A percentile compares a stretch with the other conserved stretches of the same genome.
Conservation (phyloP, 64 coral and sea anemone genomes). For the Montipora cactus region DNA sequence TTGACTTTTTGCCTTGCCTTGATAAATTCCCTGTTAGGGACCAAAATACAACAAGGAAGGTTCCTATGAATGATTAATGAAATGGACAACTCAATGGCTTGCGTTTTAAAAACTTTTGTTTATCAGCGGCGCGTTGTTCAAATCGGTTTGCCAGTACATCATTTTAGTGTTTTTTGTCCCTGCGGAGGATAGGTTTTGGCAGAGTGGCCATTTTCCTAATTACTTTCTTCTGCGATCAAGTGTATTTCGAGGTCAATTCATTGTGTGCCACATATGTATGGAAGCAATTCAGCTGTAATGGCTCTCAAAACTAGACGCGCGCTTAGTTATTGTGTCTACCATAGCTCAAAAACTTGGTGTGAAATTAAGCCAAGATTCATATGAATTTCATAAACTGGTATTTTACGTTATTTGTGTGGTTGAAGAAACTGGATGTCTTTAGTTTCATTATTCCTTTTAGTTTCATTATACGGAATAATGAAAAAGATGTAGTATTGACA, state of each 20-base stretch:
- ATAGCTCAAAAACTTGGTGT: too few species aligned
- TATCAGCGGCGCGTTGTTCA: conserved; percentile 10
- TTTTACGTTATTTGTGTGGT: neutral
- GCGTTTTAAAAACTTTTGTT: conserved; percentile 46
- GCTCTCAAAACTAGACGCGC: neutral
- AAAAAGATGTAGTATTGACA: neutral
- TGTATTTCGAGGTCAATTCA: neutral
- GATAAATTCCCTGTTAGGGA: conserved; percentile 1
- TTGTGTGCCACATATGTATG: neutral
- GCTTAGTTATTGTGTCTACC: neutral
- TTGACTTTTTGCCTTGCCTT: conserved; percentile 49
- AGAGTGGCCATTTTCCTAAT: conserved; percentile 19
- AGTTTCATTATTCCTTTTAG: neutral
- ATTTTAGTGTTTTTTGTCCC: neutral
- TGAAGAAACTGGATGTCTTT: too few species aligned
- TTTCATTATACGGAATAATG: neutral
- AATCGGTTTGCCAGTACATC: neutral
- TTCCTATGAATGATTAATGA: conserved; percentile 43
- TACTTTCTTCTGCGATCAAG: conserved; percentile 2
- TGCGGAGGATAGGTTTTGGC: neutral
- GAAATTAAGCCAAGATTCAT: too few species aligned
- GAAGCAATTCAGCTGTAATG: conserved; percentile 4
- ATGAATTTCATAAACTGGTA: neutral
- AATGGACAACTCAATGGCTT: conserved; percentile 21
- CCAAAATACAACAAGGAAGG: conserved; percentile 25